These are phyloP conservation scores for Labeo rohita DNA, from an alignment of 2,113 vertebrate species.

Conservation along the genomic window DNA sequence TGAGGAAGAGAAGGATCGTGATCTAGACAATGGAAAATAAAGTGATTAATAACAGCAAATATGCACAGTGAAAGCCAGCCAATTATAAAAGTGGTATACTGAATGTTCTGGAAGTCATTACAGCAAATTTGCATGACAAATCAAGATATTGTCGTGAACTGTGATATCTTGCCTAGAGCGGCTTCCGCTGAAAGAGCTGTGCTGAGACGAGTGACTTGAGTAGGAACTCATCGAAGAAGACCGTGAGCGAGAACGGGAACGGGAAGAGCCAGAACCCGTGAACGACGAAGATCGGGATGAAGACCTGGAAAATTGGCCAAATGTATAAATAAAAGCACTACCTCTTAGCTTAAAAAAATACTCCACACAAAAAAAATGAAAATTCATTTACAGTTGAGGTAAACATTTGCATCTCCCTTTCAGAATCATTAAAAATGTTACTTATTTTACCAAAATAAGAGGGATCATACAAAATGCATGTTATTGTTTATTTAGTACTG, in stretches of 20 bases:
- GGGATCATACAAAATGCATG: no score
- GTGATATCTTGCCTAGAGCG: conserved; percentile 82
- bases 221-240: conserved; percentile 96
- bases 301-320: conserved; percentile 77
- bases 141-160: background rate
- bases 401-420: no score
- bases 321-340: background rate
- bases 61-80: background rate
- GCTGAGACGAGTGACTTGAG: conserved; percentile 93
- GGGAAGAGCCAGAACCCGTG: conserved; percentile 90
- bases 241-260: conserved; percentile 76
- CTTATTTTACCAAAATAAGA: no score
- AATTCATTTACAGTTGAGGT: no score
- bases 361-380: background rate
- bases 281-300: conserved; percentile 94
- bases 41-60: background rate
- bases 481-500: no score
- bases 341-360: background rate
- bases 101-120: background rate
- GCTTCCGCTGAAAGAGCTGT: conserved; percentile 94
- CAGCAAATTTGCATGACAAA: background rate
- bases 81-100: background rate
- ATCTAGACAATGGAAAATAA: conserved; percentile 72
- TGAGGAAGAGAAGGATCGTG: conserved; percentile 91
- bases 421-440: no score